Base-by-base conservation (phyloP, 2,888 invertebrate species). In the Patella ulyssiponensis region DNA sequence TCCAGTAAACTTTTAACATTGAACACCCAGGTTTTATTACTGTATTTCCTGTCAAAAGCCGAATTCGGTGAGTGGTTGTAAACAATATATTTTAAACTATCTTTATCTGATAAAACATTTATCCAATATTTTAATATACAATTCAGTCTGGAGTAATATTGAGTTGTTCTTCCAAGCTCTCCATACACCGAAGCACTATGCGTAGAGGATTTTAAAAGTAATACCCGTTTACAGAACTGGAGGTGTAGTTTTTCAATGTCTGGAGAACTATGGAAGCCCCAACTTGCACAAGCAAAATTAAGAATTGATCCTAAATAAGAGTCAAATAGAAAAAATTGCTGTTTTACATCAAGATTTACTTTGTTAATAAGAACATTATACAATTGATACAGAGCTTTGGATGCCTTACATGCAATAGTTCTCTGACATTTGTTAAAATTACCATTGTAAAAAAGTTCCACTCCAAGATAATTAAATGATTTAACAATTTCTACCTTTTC, bases 201-300 rank as follows among this genome's bases (percentile, higher is more conserved):
- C 14, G 56, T 56, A 17, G 56, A 56, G 56, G 56, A 56, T 56
- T 56, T 56, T 56, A 56, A 14, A 17, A 17, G 14, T 56, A 56
- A 56, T 56, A 56, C 17, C 14, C 56, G 56, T 56, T 56, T 56
- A 56, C 58, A 58, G 58, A 58, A 58, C 15, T n/a, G 58, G 15
- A 58, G n/a, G n/a, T 58, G 58, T 58, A 58, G n/a, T 15, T 58
- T 58, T 58, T 58, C 58, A n/a, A 58, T 58, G 58, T 58, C n/a
- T 20, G 17, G 17, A 56, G 5, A 1, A 0, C n/a, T 56, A 3
- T 56, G 11, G 56, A 56, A 56, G 4, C 56, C 56, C 4, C 11
- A 9, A 14, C 2, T n/a, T 56, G 11, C 2, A 56, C 5, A 56
- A n/a, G 3, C 1, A 56, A 0, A 2, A 15, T 15, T 56, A 2